phyloP scores from a whole-genome alignment of 2,888 invertebrate species.

The Drosophila paranaensis region DNA sequence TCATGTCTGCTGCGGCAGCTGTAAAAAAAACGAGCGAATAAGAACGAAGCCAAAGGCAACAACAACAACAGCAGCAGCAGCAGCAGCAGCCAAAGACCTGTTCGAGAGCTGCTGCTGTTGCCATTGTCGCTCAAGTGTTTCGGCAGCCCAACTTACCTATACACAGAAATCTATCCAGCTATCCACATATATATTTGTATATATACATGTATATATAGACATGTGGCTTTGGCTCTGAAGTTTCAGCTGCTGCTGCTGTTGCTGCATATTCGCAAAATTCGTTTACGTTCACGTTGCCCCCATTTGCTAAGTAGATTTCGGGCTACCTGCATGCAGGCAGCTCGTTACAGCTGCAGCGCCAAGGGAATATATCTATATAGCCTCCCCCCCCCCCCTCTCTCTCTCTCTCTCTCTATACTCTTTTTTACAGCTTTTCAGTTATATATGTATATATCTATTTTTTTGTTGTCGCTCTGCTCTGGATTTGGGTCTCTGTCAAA shows the following conservation, averaged over 20 bases:
- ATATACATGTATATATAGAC: neutral
- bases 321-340: conserved; percentile 73
- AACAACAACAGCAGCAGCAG: too few species aligned
- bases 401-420: neutral
- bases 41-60: neutral
- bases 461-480: conserved; percentile 11
- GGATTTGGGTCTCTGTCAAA: conserved; percentile 60
- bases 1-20: conserved; percentile 76
- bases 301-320: conserved; percentile 75
- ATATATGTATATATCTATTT: neutral
- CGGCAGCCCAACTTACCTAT: conserved; percentile 30
- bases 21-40: conserved; percentile 24
- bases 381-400: neutral
- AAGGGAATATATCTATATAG: conserved; percentile 43
- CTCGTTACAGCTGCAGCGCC: conserved; percentile 66
- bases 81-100: neutral
- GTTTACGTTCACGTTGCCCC: conserved; percentile 68
- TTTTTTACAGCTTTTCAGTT: conserved; percentile 7
- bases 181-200: neutral
- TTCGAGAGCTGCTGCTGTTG: conserved; percentile 14
- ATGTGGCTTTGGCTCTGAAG: conserved; percentile 21
- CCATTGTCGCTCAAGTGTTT: conserved; percentile 75
- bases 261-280: conserved; percentile 72
- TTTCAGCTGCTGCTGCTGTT: conserved; percentile 47
- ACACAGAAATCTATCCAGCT: conserved; percentile 26